Conservation (phyloP, 2,113 vertebrate species). For the Garra rufa region DNA sequence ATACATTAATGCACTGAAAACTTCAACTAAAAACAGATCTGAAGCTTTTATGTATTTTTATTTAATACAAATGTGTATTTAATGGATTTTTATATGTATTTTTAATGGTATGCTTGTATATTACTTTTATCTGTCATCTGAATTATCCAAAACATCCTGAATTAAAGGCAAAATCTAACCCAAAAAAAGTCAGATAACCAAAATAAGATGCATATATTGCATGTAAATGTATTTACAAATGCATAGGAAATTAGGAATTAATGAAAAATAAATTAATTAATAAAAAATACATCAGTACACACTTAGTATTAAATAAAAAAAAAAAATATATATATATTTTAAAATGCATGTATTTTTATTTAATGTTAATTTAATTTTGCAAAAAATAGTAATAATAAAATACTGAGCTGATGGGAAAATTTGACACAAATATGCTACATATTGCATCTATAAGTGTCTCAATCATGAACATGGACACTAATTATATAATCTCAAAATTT, state of each 20-base stretch:
- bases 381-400: too few species aligned
- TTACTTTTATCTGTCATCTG: neutral
- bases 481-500: neutral
- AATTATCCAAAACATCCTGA: neutral
- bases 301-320: neutral
- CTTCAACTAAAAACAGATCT: neutral
- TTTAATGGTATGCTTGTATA: neutral
- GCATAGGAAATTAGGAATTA: neutral
- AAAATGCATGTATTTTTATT: too few species aligned
- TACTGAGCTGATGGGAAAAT: too few species aligned
- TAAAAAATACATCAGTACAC: neutral
- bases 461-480: neutral
- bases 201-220: neutral
- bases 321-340: neutral
- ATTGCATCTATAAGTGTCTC: too few species aligned
- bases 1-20: neutral
- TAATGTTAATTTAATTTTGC: too few species aligned
- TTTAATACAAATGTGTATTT: neutral
- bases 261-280: too few species aligned
- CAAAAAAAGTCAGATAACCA: neutral
- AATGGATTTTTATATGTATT: neutral
- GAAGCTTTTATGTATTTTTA: neutral
- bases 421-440: too few species aligned
- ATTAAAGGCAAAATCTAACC: neutral
- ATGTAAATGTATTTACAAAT: neutral